Conservation (phyloP, 37 sponge, comb jelly and placozoan genomes). For the Axinella damicornis region DNA sequence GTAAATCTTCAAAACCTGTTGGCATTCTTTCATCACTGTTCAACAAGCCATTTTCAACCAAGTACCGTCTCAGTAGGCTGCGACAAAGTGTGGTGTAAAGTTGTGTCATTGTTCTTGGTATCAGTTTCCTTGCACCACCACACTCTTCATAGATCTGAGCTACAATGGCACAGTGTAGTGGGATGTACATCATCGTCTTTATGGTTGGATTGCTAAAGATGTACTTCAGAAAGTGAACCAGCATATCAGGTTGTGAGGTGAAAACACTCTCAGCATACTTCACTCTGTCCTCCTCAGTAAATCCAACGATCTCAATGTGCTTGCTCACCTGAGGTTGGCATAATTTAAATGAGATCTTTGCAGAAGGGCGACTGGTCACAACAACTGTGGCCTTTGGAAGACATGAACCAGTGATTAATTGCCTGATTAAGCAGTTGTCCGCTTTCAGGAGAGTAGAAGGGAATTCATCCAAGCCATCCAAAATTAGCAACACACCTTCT, state of each 20-base stretch:
- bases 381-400: conserved; percentile 20
- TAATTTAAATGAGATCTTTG: background rate
- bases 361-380: conserved; percentile 49
- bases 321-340: background rate
- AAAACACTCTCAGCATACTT: conserved; percentile 9
- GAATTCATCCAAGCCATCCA: conserved; percentile 58
- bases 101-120: conserved; percentile 38
- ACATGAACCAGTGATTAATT: background rate
- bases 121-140: background rate
- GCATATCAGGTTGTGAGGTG: background rate
- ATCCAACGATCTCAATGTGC: conserved; percentile 38
- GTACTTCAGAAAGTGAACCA: background rate
- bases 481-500: conserved; percentile 4
- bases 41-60: background rate
- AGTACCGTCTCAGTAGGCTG: background rate
- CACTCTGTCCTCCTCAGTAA: background rate
- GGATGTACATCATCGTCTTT: conserved; percentile 22
- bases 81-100: conserved; percentile 24
- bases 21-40: background rate
- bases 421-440: background rate
- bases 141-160: conserved; percentile 2
- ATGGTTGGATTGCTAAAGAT: conserved; percentile 9
- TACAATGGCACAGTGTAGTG: conserved; percentile 29
- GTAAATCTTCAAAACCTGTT: background rate
- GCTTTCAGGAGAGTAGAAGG: background rate